phyloP scores from a whole-genome alignment of 2,888 invertebrate genomes.

The Camponotus fellah region DNA sequence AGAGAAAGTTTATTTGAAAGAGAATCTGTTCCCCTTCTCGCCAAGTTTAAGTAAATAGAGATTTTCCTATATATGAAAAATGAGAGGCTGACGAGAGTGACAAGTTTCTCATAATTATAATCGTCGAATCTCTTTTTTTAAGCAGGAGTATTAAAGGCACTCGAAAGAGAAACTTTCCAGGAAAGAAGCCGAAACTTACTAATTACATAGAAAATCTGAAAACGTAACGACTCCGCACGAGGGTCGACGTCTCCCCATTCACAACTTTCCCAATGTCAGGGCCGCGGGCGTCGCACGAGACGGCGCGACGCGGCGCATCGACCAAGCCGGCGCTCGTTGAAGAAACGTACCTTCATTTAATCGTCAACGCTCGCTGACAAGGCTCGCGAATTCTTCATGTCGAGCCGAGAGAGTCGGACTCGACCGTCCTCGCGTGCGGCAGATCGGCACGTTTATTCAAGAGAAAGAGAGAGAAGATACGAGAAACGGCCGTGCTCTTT shows the following conservation, averaged over 20 bases:
- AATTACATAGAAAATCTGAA: slow-evolving; percentile 40
- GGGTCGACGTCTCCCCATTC: slow-evolving; percentile 56
- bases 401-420: not conserved
- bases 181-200: slow-evolving; percentile 11
- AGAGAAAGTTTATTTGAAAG: not conserved
- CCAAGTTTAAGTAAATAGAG: not conserved
- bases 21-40: not conserved
- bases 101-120: not conserved
- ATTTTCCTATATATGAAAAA: not conserved
- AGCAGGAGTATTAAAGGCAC: not conserved
- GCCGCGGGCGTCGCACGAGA: slow-evolving; percentile 58
- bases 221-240: slow-evolving; percentile 24
- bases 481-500: no score
- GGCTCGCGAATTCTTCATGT: no score
- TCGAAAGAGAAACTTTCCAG: not conserved
- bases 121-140: not conserved
- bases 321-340: slow-evolving; percentile 41
- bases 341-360: slow-evolving; percentile 60
- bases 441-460: not conserved
- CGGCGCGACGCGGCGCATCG: slow-evolving; percentile 55
- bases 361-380: slow-evolving; percentile 36
- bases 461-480: not conserved
- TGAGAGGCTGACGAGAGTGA: not conserved
- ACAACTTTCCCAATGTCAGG: slow-evolving; percentile 62
- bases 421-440: not conserved